Evolutionary conservation across 2,888 invertebrate species (phyloP).

Genomic region (Myopa testacea): DNA sequence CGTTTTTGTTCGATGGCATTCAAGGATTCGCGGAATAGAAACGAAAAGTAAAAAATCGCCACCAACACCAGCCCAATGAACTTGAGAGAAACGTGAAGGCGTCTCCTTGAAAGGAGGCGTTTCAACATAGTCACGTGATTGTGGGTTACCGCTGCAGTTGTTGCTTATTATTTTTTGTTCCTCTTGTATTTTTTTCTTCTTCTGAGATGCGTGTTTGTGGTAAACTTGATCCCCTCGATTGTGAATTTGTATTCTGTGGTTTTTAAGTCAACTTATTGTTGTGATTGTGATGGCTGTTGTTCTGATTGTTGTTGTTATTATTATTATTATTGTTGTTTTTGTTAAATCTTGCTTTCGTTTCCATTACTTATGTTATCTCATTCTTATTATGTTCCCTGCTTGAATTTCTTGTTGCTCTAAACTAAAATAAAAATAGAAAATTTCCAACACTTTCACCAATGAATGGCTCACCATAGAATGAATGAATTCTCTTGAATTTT

Average conservation of each 20-base stretch:
- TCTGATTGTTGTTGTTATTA: slow-evolving; percentile 1
- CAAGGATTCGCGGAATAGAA: slow-evolving; percentile 65
- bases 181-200: not conserved
- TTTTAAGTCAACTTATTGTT: not conserved
- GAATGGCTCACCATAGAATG: no score
- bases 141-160: not conserved
- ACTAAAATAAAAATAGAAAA: not conserved
- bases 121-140: slow-evolving; percentile 57
- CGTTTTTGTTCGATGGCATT: slow-evolving; percentile 65
- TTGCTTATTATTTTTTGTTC: not conserved
- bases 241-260: slow-evolving; percentile 6
- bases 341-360: no score
- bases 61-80: slow-evolving; percentile 59
- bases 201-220: not conserved
- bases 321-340: not conserved
- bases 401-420: not conserved
- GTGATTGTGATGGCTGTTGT: slow-evolving; percentile 10
- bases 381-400: not conserved
- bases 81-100: slow-evolving; percentile 64
- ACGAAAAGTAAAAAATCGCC: slow-evolving; percentile 64
- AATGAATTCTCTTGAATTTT: no score
- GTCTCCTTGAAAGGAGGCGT: slow-evolving; percentile 61
- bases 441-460: no score
- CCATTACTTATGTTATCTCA: not conserved
- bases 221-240: slow-evolving; percentile 27